Percentiles rank a stretch among this genome's conserved stretches.
phyloP scores from a whole-genome alignment of 2,113 vertebrate genomes.

The Aptenodytes patagonicus region DNA sequence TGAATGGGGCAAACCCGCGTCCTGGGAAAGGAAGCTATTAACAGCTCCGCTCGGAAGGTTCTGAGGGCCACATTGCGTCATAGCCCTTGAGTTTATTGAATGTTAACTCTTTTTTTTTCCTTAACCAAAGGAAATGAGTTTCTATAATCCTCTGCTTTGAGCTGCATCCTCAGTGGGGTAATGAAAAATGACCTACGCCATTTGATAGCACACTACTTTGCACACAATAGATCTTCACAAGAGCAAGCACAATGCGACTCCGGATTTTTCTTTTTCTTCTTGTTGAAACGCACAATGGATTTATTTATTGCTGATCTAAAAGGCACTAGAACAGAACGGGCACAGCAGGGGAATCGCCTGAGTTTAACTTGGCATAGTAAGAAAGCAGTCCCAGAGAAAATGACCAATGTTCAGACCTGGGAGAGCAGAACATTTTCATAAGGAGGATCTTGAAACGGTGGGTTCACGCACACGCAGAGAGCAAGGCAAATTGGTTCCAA shows the following conservation, averaged over 20 bases:
- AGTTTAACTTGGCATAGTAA: conserved; percentile 31
- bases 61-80: conserved; percentile 59
- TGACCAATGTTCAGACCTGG: not conserved
- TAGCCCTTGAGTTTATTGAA: conserved; percentile 59
- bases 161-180: conserved; percentile 58
- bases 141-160: conserved; percentile 67
- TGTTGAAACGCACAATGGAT: conserved; percentile 13
- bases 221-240: conserved; percentile 63
- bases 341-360: not conserved
- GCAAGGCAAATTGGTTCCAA: not conserved
- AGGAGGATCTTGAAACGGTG: conserved; percentile 22
- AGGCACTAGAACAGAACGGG: conserved; percentile 33
- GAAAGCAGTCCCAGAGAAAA: conserved; percentile 27
- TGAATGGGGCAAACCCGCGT: conserved; percentile 46
- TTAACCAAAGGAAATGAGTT: conserved; percentile 72
- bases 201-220: conserved; percentile 43
- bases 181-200: conserved; percentile 63
- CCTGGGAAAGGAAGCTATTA: conserved; percentile 79
- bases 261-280: not conserved
- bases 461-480: not conserved
- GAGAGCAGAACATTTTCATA: conserved; percentile 1
- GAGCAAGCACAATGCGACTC: not conserved
- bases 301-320: conserved; percentile 54
- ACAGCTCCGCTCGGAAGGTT: conserved; percentile 65
- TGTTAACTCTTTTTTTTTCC: conserved; percentile 52